Evolutionary conservation across 2,113 vertebrate species (phyloP).

Genomic region (Pheucticus melanocephalus): DNA sequence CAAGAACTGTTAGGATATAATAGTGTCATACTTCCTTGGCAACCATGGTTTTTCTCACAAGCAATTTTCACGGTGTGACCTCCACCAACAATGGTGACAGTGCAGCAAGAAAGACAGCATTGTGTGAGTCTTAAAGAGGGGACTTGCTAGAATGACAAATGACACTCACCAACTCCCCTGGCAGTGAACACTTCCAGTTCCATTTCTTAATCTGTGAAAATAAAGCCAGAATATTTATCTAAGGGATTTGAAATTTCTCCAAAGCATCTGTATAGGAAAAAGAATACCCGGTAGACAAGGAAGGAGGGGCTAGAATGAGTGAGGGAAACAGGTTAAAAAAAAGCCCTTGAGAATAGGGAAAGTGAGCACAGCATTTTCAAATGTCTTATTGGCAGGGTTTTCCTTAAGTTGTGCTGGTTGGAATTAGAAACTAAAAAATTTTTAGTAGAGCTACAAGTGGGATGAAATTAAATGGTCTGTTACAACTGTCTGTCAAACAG

Average conservation of each 20-base stretch:
- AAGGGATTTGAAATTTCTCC: background rate
- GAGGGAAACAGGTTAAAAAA: background rate
- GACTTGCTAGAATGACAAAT: background rate
- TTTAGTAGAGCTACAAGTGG: background rate
- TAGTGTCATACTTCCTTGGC: slow-evolving; percentile 19
- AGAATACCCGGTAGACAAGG: background rate
- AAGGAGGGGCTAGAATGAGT: background rate
- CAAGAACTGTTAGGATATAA: background rate
- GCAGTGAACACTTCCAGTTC: background rate
- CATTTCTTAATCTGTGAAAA: slow-evolving; percentile 10
- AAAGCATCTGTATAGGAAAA: background rate
- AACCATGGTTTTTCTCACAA: background rate
- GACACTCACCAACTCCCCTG: background rate
- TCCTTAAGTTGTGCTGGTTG: background rate
- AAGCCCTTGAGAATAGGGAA: background rate
- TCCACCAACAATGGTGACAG: background rate
- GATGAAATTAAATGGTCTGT: background rate
- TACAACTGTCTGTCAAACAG: background rate
- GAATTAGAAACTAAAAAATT: background rate
- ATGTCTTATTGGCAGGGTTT: background rate
- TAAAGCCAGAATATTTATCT: background rate
- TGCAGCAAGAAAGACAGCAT: slow-evolving; percentile 4
- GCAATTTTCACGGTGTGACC: background rate
- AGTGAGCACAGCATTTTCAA: background rate
- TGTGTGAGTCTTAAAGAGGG: background rate